Conservation (phyloP, 2,797 vertebrate species). For the Sus cebifrons region DNA sequence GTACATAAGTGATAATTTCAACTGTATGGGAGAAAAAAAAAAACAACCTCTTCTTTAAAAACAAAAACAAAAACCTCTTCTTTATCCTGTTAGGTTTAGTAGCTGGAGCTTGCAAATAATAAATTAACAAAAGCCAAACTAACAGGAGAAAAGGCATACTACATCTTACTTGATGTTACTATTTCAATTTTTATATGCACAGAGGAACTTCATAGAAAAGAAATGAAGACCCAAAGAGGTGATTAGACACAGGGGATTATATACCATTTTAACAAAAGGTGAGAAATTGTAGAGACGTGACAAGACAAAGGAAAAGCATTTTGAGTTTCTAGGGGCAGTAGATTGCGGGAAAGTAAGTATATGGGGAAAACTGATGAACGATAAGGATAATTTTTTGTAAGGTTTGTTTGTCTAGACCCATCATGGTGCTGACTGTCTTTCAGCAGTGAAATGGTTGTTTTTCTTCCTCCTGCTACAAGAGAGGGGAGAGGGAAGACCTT, state of each 20-base stretch:
- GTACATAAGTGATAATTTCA: background rate
- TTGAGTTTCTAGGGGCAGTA: background rate
- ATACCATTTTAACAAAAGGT: constrained; percentile 6
- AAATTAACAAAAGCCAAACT: background rate
- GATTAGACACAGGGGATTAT: background rate
- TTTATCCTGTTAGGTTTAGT: background rate
- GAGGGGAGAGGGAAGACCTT: background rate
- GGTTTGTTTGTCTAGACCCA: background rate
- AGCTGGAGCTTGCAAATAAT: constrained; percentile 8
- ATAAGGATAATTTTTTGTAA: background rate
- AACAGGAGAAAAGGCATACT: constrained; percentile 4
- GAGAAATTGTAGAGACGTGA: background rate
- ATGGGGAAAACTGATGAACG: background rate
- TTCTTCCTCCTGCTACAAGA: background rate
- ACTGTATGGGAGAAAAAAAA: background rate
- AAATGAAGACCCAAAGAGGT: background rate
- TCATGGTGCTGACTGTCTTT: background rate
- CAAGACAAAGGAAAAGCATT: background rate
- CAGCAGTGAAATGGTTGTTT: background rate
- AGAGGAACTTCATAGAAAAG: background rate
- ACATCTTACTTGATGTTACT: constrained; percentile 12
- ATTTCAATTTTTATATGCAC: background rate
- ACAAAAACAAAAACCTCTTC: background rate
- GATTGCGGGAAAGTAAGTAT: background rate
- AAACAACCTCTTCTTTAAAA: background rate